A percentile compares a stretch with the other conserved stretches of the same genome.
Evolutionary conservation across 2,113 vertebrate species (phyloP).

Genomic region (Cephalopterus ornatus): DNA sequence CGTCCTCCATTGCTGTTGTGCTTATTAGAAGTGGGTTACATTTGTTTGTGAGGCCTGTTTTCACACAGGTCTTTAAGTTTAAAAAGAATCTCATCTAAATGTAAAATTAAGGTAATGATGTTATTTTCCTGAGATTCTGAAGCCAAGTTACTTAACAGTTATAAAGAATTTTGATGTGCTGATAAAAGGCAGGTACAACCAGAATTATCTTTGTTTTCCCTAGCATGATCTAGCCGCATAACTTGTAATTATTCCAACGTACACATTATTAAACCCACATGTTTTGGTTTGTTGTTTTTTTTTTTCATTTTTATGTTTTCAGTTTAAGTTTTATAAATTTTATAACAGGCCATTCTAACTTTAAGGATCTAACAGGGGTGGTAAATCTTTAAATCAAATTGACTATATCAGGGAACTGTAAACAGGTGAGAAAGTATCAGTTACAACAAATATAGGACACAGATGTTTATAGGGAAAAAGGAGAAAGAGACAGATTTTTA

Average conservation of each 20-base stretch:
- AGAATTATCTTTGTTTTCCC: background rate
- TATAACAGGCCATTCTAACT: background rate
- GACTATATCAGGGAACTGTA: conserved; percentile 7
- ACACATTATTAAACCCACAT: background rate
- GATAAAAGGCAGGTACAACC: background rate
- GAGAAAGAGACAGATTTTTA: background rate
- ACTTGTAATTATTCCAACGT: conserved; percentile 14
- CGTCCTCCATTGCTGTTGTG: background rate
- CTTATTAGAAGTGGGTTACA: background rate
- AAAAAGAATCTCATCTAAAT: background rate
- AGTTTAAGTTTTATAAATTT: conserved; percentile 49
- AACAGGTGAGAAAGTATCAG: conserved; percentile 21
- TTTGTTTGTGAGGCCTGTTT: background rate
- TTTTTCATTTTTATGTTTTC: conserved; percentile 11
- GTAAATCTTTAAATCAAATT: conserved; percentile 47
- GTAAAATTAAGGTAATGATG: background rate
- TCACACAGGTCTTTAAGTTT: background rate
- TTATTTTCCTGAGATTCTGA: background rate
- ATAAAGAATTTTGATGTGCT: background rate
- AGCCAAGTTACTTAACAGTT: background rate
- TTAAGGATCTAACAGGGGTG: background rate
- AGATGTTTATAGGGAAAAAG: conserved; percentile 25
- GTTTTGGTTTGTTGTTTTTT: background rate
- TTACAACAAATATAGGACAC: conserved; percentile 28
- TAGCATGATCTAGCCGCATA: background rate